Base-by-base conservation (phyloP, 2,113 vertebrate genomes). In the Synchiropus splendidus region DNA sequence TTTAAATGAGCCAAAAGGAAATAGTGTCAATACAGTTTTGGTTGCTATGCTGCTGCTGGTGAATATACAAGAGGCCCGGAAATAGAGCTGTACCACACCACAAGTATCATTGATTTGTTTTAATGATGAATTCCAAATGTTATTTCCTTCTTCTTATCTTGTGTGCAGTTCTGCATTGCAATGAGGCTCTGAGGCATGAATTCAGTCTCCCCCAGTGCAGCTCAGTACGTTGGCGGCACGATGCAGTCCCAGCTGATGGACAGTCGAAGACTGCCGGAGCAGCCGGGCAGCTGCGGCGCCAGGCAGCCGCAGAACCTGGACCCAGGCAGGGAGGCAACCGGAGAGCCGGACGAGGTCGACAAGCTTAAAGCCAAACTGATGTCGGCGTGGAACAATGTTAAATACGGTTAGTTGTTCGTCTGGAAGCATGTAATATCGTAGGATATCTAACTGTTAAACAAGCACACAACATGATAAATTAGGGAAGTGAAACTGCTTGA, bases 351-450 rank as follows among this genome's bases (percentile, higher is more conserved):
- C 9, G 90, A 94, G 61, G 87, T 93, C 79, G 90, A 92, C 70
- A 89, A 87, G 52, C 78, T 94, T 16, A 94, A 92, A 56, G 82
- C 86, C 56, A 91, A 89, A 67, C 75, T 92, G 18, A 87, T 90
- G 78, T 89, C 89, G 0, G 84, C 83, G 0, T 94, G 91, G 91
- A 92, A 94, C 79, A 94, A 88, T 16, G 87, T 94, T 43, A 94
- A 92, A 85, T 93, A 94, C 39, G 91, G 92, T 93, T 46, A 38
- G n/a, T n/a, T 34, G 15, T 49, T 27, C 8, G 21, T 27, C 21
- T 27, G 4, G 21, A 27, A 27, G 8, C 21, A 5, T 27, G n/a
- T n/a, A n/a, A n/a, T n/a, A n/a, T n/a, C n/a, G n/a, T n/a, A n/a
- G n/a, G 21, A 27, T 27, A 27, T 8, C 4, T 5, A 27, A 8